A percentile compares a stretch with the other conserved stretches of the same genome.
These are phyloP conservation scores for Callorhinus ursinus DNA, from an alignment of 2,113 vertebrate species.

Conservation along the genomic window DNA sequence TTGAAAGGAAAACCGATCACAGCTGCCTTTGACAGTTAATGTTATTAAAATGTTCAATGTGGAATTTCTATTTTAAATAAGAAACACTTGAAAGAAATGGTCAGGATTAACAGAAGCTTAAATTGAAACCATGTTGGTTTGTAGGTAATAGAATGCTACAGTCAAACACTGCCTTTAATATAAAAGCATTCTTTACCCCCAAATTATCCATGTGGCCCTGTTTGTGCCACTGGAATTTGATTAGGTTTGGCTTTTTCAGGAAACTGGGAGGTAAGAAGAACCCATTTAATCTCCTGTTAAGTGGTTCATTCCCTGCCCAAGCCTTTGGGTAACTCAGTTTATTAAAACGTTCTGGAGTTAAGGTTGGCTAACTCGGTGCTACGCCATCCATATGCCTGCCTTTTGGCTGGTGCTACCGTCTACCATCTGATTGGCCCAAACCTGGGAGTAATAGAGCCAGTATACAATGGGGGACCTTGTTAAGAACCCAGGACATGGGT, in stretches of 20 bases:
- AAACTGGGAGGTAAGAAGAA: conserved; percentile 81
- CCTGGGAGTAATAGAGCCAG: conserved; percentile 62
- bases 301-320: conserved; percentile 70
- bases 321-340: conserved; percentile 72
- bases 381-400: neutral
- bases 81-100: conserved; percentile 85
- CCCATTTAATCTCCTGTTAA: conserved; percentile 76
- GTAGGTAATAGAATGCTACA: conserved; percentile 82
- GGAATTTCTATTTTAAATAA: conserved; percentile 86
- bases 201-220: conserved; percentile 50
- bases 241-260: conserved; percentile 83
- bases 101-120: conserved; percentile 84
- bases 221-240: conserved; percentile 77
- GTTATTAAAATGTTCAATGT: conserved; percentile 85
- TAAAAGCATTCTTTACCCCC: conserved; percentile 75
- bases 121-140: conserved; percentile 87
- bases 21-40: conserved; percentile 85
- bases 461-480: conserved; percentile 58
- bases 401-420: neutral
- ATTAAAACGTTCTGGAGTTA: conserved; percentile 79
- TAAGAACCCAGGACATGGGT: conserved; percentile 46
- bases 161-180: conserved; percentile 77
- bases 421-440: conserved; percentile 40
- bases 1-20: conserved; percentile 76
- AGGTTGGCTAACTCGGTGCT: conserved; percentile 47